phyloP scores from a whole-genome alignment of 2,797 vertebrate genomes.

The Melanotaenia trifasciata region DNA sequence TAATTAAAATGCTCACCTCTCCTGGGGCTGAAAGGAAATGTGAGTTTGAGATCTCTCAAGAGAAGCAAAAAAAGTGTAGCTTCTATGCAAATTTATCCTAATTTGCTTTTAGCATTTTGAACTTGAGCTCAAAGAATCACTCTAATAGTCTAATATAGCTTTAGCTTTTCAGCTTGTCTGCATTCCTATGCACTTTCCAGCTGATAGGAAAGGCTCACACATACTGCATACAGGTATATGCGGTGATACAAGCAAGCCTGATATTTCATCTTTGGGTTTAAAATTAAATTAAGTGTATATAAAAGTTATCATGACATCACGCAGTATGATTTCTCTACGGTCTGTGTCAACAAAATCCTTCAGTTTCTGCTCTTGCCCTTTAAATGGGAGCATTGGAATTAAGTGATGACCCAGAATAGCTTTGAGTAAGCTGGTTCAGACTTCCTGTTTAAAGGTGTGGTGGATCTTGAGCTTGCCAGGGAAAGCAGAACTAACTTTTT shows the following conservation, averaged over 20 bases:
- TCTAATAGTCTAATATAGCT: neutral
- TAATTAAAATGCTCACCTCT: slow-evolving; percentile 61
- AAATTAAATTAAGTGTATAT: neutral
- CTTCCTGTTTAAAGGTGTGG: slow-evolving; percentile 15
- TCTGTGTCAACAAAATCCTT: neutral
- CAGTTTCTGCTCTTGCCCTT: slow-evolving; percentile 1
- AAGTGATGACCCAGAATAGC: slow-evolving; percentile 28
- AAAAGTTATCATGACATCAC: neutral
- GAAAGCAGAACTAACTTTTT: slow-evolving; percentile 23
- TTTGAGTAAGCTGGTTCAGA: slow-evolving; percentile 20
- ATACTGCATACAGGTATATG: neutral
- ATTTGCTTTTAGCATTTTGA: neutral
- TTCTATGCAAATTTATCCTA: neutral
- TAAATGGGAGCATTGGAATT: slow-evolving; percentile 5
- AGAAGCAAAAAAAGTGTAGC: slow-evolving; percentile 29
- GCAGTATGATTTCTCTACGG: neutral
- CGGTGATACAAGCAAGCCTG: neutral
- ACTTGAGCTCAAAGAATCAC: neutral
- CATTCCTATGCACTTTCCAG: neutral
- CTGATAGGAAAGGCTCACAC: neutral
- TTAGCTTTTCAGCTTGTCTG: too few species aligned
- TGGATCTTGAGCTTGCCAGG: slow-evolving; percentile 12
- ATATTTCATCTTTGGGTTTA: slow-evolving; percentile 7
- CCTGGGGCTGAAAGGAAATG: slow-evolving; percentile 38
- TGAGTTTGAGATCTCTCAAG: slow-evolving; percentile 40